These are phyloP conservation scores for Agonum fuliginosum DNA, from an alignment of 2,888 invertebrate species.

Conservation along the genomic window DNA sequence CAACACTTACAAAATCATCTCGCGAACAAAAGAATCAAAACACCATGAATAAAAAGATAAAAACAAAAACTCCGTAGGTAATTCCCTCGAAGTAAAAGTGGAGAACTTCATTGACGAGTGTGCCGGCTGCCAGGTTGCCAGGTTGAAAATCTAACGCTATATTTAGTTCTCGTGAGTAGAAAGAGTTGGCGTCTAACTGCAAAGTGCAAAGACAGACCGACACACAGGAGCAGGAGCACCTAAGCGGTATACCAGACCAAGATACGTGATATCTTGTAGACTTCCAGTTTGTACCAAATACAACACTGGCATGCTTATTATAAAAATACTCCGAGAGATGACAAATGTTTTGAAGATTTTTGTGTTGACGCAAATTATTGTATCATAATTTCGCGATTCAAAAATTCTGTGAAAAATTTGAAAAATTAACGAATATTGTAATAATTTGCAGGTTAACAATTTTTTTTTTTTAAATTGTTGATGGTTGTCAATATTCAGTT, in stretches of 20 bases:
- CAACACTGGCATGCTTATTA: too few relatives aligned
- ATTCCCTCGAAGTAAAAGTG: slow-evolving; percentile 34
- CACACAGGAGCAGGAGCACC: background rate
- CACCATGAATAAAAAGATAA: slow-evolving; percentile 2
- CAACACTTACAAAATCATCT: slow-evolving; percentile 36
- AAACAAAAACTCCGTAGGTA: slow-evolving; percentile 13
- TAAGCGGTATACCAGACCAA: slow-evolving; percentile 16
- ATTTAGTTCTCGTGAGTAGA: slow-evolving; percentile 37
- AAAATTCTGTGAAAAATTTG: too few relatives aligned
- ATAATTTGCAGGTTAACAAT: too few relatives aligned
- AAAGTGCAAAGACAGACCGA: background rate
- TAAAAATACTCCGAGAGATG: too few relatives aligned
- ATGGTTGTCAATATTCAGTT: too few relatives aligned
- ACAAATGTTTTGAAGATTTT: too few relatives aligned
- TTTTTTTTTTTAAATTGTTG: too few relatives aligned
- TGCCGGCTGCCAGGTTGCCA: too few relatives aligned
- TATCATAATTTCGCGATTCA: too few relatives aligned
- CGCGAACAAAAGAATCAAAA: slow-evolving; percentile 34
- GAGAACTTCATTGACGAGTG: slow-evolving; percentile 14
- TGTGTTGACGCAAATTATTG: too few relatives aligned
- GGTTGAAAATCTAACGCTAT: slow-evolving; percentile 23
- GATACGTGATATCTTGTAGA: background rate
- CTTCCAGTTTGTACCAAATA: background rate
- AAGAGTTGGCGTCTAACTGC: slow-evolving; percentile 26
- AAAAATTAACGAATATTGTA: too few relatives aligned